Evolutionary conservation across 1,140 invertebrate genomes (phyloP).

Genomic region (Neuroterus valhalla): DNA sequence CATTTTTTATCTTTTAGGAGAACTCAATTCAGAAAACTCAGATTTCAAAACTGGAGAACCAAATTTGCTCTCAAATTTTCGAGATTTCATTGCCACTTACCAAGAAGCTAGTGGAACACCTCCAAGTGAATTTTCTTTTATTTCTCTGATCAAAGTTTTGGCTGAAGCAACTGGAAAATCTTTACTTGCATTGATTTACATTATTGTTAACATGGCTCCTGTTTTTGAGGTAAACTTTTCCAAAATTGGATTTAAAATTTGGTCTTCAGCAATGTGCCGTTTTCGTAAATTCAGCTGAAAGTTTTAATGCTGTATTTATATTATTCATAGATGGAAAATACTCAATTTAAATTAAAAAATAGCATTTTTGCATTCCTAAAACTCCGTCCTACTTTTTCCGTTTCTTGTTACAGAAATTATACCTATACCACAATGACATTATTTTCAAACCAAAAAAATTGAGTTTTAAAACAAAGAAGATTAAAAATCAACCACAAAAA

Average conservation of each 20-base stretch:
- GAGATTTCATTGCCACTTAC: conserved; percentile 62
- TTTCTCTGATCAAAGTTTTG: conserved; percentile 62
- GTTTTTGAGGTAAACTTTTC: conserved; percentile 59
- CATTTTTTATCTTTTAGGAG: neutral
- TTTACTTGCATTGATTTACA: conserved; percentile 61
- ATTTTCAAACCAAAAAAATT: too few species aligned
- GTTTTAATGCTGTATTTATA: too few species aligned
- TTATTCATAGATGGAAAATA: too few species aligned
- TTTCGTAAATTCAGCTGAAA: too few species aligned
- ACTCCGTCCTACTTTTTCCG: too few species aligned
- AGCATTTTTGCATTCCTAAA: too few species aligned
- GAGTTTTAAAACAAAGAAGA: too few species aligned
- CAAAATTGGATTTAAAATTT: conserved; percentile 13
- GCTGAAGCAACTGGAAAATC: conserved; percentile 62
- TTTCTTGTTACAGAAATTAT: too few species aligned
- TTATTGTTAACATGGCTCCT: conserved; percentile 62
- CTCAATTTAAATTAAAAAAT: too few species aligned
- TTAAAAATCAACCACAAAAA: too few species aligned
- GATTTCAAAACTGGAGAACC: conserved; percentile 5
- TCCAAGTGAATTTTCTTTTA: conserved; percentile 61
- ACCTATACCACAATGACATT: too few species aligned
- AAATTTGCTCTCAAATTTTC: conserved; percentile 48
- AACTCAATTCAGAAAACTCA: conserved; percentile 22
- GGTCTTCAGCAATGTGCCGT: too few species aligned
- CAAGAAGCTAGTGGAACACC: conserved; percentile 62